These are phyloP conservation scores for Thaumetopoea pityocampa DNA, from an alignment of 1,140 invertebrate species.

Conservation along the genomic window DNA sequence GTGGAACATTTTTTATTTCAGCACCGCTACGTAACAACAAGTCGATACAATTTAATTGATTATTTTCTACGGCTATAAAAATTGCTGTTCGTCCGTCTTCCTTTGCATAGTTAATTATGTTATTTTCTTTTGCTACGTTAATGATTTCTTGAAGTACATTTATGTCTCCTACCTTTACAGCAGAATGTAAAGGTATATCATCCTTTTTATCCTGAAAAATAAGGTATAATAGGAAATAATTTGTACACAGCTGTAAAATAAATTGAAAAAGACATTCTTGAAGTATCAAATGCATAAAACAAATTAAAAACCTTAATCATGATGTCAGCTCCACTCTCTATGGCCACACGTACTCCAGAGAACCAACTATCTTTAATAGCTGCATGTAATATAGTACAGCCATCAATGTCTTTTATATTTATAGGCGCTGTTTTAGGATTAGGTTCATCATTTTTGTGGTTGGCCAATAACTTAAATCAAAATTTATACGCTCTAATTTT, in stretches of 20 bases:
- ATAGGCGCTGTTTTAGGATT: conserved; percentile 14
- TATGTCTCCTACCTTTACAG: conserved; percentile 77
- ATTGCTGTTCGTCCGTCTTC: conserved; percentile 73
- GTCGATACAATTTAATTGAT: conserved; percentile 64
- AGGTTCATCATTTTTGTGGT: conserved; percentile 9
- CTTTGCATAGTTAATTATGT: conserved; percentile 62
- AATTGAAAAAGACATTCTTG: too few relatives aligned
- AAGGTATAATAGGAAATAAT: neutral
- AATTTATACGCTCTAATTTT: too few relatives aligned
- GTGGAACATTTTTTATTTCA: conserved; percentile 47
- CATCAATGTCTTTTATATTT: conserved; percentile 27
- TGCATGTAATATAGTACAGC: conserved; percentile 34
- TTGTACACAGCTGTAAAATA: too few relatives aligned
- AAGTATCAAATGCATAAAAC: neutral
- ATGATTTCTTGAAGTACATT: conserved; percentile 80
- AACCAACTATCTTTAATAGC: conserved; percentile 43
- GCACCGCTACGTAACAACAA: conserved; percentile 69
- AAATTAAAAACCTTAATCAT: conserved; percentile 36
- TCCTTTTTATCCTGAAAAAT: conserved; percentile 77
- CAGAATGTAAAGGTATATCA: conserved; percentile 76
- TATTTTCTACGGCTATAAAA: conserved; percentile 69
- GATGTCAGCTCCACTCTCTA: conserved; percentile 80
- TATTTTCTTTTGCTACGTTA: conserved; percentile 74
- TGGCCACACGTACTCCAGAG: conserved; percentile 73
- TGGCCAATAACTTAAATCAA: conserved; percentile 26